These are phyloP conservation scores for Mungos mungo DNA, from an alignment of 2,113 vertebrate genomes.

Conservation along the genomic window DNA sequence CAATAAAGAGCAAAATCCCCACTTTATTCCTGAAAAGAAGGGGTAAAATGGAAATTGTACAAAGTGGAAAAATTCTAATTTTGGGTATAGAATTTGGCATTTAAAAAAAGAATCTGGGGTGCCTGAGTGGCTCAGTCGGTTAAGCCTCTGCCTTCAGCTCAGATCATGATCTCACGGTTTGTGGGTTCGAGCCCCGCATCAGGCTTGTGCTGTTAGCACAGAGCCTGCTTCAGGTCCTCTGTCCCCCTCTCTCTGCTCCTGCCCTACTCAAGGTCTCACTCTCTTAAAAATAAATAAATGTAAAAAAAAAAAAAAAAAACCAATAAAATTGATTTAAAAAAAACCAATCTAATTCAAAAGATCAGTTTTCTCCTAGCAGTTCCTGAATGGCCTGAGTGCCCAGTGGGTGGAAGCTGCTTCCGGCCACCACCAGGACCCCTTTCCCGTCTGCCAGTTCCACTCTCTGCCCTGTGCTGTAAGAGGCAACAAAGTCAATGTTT, in stretches of 20 bases:
- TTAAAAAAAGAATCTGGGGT: background rate
- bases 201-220: too few relatives aligned
- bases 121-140: too few relatives aligned
- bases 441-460: too few relatives aligned
- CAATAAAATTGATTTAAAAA: background rate
- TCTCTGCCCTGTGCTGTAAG: background rate
- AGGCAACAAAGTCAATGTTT: background rate
- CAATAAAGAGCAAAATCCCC: background rate
- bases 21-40: background rate
- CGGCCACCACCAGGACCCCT: rapidly evolving
- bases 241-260: too few relatives aligned
- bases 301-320: too few relatives aligned
- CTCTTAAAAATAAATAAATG: too few relatives aligned
- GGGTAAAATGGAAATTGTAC: background rate
- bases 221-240: too few relatives aligned
- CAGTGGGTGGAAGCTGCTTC: background rate
- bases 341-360: background rate
- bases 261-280: too few relatives aligned
- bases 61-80: background rate
- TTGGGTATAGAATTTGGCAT: background rate
- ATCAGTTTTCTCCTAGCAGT: background rate
- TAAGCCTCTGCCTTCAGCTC: too few relatives aligned
- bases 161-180: too few relatives aligned
- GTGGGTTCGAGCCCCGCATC: too few relatives aligned
- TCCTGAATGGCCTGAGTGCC: background rate